Base-by-base conservation (phyloP, 1,140 invertebrate species). In the Phortica variegata region DNA sequence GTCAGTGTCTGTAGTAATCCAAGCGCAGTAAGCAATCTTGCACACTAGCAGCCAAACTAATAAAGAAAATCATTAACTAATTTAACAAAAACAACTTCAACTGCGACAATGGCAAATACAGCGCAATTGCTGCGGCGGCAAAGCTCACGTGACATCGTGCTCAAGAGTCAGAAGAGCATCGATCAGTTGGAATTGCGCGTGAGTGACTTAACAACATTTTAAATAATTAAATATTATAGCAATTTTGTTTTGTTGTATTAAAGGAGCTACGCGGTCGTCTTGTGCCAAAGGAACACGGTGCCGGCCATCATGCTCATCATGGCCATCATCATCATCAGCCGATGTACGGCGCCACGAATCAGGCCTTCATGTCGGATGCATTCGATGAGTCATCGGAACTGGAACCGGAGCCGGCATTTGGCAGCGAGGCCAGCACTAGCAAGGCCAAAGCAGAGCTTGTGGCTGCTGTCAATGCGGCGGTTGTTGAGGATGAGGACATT, bases 111-210 rank as follows among this genome's bases (percentile, higher is more conserved):
- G 90, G 89, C 90, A 56, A 93, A 93, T 77, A 90, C 89, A 52
- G 89, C 89, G 44, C 90, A 93, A 78, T 80, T 93, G 59, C 86
- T 92, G 52, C 82, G 90, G 32, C 82, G 90, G 45, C 90, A 93
- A 77, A 92, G 89, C 73, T 92, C 89, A 20, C 81, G 89, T 36
- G 90, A 93, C 70, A 68, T 76, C 43, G 55, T 71, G 37, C 58
- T 75, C 13, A 75, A 73, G 45, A 74, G 54, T 3, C 90, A 91
- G 70, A 83, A 87, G 34, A 91, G 89, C 18, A 77, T 91, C 51
- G 90, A 93, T 71, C 83, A 89, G 40, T 80, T 93, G 56, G 92
- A 95, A 62, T 84, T 94, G 79, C 87, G 89, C 61, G 91, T 76
- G 49, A 75, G 66, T 43, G 13, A 39, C 16, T 10, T 23, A n/a